Evolutionary conservation across 2,113 vertebrate species (phyloP).

Genomic region (Pterophyllum scalare): DNA sequence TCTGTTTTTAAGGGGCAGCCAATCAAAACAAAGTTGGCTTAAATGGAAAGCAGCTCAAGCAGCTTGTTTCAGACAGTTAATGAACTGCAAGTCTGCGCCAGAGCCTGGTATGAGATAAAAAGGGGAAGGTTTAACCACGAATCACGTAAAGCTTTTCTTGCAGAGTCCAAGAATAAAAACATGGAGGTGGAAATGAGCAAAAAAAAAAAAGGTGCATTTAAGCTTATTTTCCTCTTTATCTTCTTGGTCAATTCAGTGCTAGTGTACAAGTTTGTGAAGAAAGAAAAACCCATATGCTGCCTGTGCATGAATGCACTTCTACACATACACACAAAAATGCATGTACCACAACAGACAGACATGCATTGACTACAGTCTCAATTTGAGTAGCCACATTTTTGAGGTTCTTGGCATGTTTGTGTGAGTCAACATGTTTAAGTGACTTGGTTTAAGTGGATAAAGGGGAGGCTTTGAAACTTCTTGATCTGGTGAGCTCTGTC

Average conservation of each 20-base stretch:
- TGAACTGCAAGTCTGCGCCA: background rate
- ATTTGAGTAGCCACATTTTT: slow-evolving; percentile 22
- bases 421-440: slow-evolving; percentile 46
- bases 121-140: background rate
- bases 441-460: slow-evolving; percentile 35
- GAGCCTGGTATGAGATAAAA: background rate
- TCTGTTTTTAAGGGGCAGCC: background rate
- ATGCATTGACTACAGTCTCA: slow-evolving; percentile 1
- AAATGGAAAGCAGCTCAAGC: background rate
- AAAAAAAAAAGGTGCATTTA: background rate
- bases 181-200: background rate
- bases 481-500: slow-evolving; percentile 47
- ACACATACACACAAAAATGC: background rate
- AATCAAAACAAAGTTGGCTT: background rate
- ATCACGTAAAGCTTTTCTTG: background rate
- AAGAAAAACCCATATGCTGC: background rate
- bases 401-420: slow-evolving; percentile 16
- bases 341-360: slow-evolving; percentile 36
- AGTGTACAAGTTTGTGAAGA: background rate
- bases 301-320: background rate
- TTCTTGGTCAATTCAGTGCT: no score
- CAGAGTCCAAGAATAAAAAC: background rate
- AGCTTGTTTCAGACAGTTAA: background rate
- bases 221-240: background rate
- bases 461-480: slow-evolving; percentile 10